A percentile compares a stretch with the other conserved stretches of the same genome.
These are phyloP conservation scores for Cryptocephalus moraei DNA, from an alignment of 2,888 invertebrate genomes.

Conservation along the genomic window DNA sequence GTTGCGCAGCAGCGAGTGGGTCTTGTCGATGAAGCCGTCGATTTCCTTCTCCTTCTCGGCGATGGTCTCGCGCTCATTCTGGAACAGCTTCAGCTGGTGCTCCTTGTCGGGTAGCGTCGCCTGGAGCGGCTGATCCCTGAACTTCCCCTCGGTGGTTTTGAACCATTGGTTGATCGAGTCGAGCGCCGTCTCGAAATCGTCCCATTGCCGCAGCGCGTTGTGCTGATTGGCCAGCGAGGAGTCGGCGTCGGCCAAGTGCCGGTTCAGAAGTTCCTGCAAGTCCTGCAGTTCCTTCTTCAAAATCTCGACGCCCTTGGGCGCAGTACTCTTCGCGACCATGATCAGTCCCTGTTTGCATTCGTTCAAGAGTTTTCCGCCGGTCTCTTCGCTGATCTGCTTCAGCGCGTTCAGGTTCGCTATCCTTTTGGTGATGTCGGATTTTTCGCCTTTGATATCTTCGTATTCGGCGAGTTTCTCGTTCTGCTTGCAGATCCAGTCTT, in stretches of 20 bases:
- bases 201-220: conserved; percentile 71
- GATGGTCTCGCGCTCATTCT: conserved; percentile 65
- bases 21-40: conserved; percentile 80
- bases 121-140: conserved; percentile 78
- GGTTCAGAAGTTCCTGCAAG: conserved; percentile 54
- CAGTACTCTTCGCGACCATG: conserved; percentile 66
- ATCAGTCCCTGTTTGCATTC: conserved; percentile 58
- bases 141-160: conserved; percentile 69
- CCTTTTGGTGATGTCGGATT: conserved; percentile 66
- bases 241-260: conserved; percentile 56
- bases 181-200: conserved; percentile 72
- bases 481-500: conserved; percentile 73
- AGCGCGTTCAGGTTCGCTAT: conserved; percentile 54
- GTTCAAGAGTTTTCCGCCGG: conserved; percentile 55
- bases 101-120: conserved; percentile 74
- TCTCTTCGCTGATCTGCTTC: conserved; percentile 50
- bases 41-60: conserved; percentile 73
- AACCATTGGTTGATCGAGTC: conserved; percentile 81
- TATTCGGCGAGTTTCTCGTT: conserved; percentile 71
- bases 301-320: conserved; percentile 63
- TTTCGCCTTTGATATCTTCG: conserved; percentile 77
- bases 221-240: conserved; percentile 48
- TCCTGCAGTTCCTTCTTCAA: conserved; percentile 64
- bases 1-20: conserved; percentile 74
- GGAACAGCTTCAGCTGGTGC: conserved; percentile 58